Percentiles rank a stretch among this genome's conserved stretches.
Conservation (phyloP, 2,797 vertebrate genomes). For the Anas acuta region DNA sequence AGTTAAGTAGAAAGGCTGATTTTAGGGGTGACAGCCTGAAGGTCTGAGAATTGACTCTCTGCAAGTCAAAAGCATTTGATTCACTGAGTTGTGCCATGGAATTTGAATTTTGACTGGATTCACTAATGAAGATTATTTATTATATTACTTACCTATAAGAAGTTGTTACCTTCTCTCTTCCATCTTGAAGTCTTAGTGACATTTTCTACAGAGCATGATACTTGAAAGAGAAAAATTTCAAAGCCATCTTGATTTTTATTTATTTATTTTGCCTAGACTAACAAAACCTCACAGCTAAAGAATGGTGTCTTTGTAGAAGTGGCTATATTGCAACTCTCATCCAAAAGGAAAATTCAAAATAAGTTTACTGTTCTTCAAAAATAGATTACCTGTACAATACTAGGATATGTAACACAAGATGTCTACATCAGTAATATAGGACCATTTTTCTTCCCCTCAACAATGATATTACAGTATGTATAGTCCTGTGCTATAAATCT, state of each 20-base stretch:
- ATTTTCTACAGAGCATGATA: not conserved
- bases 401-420: not conserved
- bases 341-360: not conserved
- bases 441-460: not conserved
- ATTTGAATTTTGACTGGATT: not conserved
- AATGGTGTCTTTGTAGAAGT: not conserved
- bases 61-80: not conserved
- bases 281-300: not conserved
- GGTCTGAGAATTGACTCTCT: not conserved
- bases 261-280: not conserved
- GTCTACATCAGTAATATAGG: not conserved
- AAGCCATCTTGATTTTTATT: not conserved
- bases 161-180: not conserved
- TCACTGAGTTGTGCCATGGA: not conserved
- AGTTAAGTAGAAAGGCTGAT: not conserved
- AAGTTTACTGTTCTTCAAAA: slow-evolving; percentile 10
- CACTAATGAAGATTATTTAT: not conserved
- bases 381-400: not conserved
- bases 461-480: not conserved
- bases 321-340: not conserved
- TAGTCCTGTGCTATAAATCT: not conserved
- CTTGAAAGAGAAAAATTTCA: not conserved
- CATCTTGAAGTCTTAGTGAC: not conserved
- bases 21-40: not conserved
- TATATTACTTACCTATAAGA: not conserved